Conservation (phyloP, 1,140 invertebrate genomes). For the Drosophila arawakana region DNA sequence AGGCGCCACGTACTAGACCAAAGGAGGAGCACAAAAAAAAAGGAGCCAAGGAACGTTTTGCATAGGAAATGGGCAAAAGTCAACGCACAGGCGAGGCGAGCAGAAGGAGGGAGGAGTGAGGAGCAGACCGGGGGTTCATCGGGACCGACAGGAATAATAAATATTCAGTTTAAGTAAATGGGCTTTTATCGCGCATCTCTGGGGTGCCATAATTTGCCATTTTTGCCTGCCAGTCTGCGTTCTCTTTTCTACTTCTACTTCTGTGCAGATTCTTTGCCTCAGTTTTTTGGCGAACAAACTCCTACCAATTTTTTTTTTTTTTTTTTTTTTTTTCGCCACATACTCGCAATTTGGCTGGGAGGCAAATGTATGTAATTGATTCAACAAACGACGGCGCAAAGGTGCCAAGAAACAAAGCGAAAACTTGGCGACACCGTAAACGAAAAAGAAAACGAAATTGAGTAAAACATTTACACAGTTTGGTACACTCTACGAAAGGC, state of each 20-base stretch:
- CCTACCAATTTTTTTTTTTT: slow-evolving; percentile 10
- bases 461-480: too few species aligned
- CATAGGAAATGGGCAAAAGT: slow-evolving; percentile 75
- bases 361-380: slow-evolving; percentile 77
- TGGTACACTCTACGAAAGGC: too few species aligned
- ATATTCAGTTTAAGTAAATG: slow-evolving; percentile 83
- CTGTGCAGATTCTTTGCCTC: slow-evolving; percentile 22
- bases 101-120: not conserved
- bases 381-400: slow-evolving; percentile 74
- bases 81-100: slow-evolving; percentile 37
- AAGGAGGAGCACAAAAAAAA: slow-evolving; percentile 3
- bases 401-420: slow-evolving; percentile 63
- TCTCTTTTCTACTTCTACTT: slow-evolving; percentile 32
- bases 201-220: slow-evolving; percentile 82
- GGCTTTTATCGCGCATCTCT: slow-evolving; percentile 82
- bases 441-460: not conserved
- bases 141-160: slow-evolving; percentile 80
- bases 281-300: not conserved
- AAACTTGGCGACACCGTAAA: slow-evolving; percentile 49
- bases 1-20: slow-evolving; percentile 51
- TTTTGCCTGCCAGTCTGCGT: slow-evolving; percentile 74
- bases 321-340: slow-evolving; percentile 35
- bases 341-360: slow-evolving; percentile 53
- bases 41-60: slow-evolving; percentile 63
- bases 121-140: slow-evolving; percentile 17